phyloP scores from a whole-genome alignment of 2,888 invertebrate species.

The Lasioglossum morio region DNA sequence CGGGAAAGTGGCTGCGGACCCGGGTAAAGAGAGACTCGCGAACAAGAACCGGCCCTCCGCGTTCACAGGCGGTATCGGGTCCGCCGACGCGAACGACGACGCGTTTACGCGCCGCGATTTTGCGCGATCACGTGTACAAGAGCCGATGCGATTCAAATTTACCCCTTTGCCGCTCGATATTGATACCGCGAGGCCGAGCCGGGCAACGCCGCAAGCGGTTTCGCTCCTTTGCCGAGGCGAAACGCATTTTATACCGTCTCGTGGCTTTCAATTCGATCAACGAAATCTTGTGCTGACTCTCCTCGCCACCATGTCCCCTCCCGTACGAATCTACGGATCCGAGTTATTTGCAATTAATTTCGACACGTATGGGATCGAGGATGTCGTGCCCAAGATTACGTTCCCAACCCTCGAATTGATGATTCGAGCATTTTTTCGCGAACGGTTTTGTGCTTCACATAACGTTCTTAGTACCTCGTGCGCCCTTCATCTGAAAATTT shows the following conservation, averaged over 20 bases:
- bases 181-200: not conserved
- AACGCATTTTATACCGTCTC: not conserved
- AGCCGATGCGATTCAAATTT: constrained; percentile 80
- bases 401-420: not conserved
- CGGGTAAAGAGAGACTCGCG: constrained; percentile 60
- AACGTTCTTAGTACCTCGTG: too few relatives aligned
- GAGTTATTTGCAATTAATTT: not conserved
- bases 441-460: not conserved
- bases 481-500: too few relatives aligned
- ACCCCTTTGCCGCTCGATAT: constrained; percentile 62
- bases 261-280: not conserved
- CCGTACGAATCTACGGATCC: not conserved
- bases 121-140: constrained; percentile 71
- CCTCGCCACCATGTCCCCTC: not conserved
- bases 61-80: constrained; percentile 42
- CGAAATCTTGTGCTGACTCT: not conserved
- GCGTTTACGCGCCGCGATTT: constrained; percentile 59
- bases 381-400: not conserved
- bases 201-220: not conserved
- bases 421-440: not conserved
- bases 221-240: not conserved
- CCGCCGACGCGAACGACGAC: constrained; percentile 25
- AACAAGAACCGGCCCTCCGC: constrained; percentile 32
- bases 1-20: constrained; percentile 67
- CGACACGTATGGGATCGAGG: not conserved